Conservation (phyloP, 2,888 invertebrate species). For the Oscheius sp. region DNA sequence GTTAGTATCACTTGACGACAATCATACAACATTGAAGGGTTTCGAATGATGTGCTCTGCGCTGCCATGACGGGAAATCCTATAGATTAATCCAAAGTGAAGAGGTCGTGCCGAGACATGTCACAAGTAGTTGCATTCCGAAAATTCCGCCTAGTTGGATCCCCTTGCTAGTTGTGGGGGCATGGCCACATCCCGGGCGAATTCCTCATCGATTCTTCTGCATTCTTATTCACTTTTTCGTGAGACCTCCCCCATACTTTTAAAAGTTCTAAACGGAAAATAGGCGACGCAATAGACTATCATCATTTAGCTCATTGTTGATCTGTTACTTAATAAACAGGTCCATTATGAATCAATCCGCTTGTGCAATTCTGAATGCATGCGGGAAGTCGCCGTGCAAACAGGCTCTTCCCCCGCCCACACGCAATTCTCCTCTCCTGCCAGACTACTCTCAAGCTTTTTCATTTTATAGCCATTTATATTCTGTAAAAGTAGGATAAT, state of each 20-base stretch:
- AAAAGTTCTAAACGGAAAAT: neutral
- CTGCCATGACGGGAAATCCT: neutral
- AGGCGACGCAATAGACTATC: neutral
- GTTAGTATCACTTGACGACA: too few relatives aligned
- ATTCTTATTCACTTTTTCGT: slow-evolving; percentile 26
- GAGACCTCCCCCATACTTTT: slow-evolving; percentile 8
- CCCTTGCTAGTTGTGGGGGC: too few relatives aligned
- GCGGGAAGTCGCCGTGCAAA: slow-evolving; percentile 31
- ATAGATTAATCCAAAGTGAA: slow-evolving; percentile 12
- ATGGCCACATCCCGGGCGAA: slow-evolving; percentile 28
- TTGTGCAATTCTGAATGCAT: slow-evolving; percentile 29
- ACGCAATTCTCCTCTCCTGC: slow-evolving; percentile 23
- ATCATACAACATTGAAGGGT: neutral
- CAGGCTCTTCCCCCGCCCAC: slow-evolving; percentile 29
- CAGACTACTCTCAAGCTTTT: neutral
- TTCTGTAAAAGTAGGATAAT: neutral
- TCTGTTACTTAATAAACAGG: slow-evolving; percentile 12
- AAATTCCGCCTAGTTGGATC: neutral
- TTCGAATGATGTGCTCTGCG: neutral
- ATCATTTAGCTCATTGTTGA: neutral
- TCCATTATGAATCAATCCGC: slow-evolving; percentile 26
- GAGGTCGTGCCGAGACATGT: slow-evolving; percentile 13
- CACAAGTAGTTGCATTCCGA: slow-evolving; percentile 1
- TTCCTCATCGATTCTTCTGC: slow-evolving; percentile 24
- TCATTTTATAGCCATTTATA: neutral